A percentile compares a stretch with the other conserved stretches of the same genome.
Conservation (phyloP, 2,797 vertebrate species). For the Anguilla obscura region DNA sequence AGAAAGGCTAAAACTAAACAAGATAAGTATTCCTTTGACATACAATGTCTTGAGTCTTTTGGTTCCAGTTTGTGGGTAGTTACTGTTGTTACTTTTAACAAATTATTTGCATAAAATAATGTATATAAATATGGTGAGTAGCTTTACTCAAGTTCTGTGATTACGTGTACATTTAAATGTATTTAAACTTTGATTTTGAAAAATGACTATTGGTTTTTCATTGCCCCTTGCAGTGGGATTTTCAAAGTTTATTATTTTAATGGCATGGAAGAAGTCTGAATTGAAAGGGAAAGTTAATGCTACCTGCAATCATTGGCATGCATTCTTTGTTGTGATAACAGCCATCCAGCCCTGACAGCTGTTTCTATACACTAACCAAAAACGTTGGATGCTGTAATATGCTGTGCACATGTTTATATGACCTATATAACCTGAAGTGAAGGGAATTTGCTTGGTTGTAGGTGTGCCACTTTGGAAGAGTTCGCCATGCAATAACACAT, state of each 20-base stretch:
- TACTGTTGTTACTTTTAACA: neutral
- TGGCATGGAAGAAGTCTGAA: neutral
- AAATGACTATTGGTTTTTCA: neutral
- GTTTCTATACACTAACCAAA: slow-evolving; percentile 9
- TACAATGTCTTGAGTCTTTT: slow-evolving; percentile 1
- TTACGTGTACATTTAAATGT: slow-evolving; percentile 22
- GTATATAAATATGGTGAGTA: slow-evolving; percentile 18
- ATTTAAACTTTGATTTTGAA: neutral
- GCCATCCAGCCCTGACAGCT: neutral
- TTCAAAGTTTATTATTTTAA: neutral
- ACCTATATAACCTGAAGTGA: neutral
- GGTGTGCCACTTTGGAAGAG: neutral
- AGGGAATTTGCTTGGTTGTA: neutral
- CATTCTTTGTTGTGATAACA: neutral
- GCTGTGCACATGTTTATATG: neutral
- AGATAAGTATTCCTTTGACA: neutral
- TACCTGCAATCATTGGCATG: neutral
- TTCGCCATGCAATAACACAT: slow-evolving; percentile 1
- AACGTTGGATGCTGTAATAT: neutral
- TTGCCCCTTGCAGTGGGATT: neutral
- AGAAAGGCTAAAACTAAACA: neutral
- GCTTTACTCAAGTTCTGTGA: slow-evolving; percentile 13
- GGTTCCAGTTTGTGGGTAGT: neutral
- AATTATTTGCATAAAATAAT: neutral
- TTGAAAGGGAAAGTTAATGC: neutral